Evolutionary conservation across 2,797 vertebrate genomes (phyloP).

Genomic region (Phrynocephalus vlangalii): DNA sequence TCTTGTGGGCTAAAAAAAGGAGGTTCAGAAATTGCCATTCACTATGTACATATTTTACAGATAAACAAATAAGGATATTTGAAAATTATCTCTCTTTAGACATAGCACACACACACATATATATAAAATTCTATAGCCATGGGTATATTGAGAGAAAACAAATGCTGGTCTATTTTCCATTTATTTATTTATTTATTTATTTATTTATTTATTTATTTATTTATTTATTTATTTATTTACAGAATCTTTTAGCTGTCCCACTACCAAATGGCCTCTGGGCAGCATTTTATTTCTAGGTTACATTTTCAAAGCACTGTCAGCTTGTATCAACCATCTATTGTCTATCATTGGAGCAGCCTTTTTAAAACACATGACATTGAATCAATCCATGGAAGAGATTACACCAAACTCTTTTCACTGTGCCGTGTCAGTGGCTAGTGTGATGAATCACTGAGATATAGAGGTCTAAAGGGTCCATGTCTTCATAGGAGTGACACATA

Average conservation of each 20-base stretch:
- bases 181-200: background rate
- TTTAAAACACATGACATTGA: background rate
- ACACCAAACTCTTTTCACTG: background rate
- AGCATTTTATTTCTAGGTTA: background rate
- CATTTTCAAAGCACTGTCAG: background rate
- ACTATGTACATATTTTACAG: background rate
- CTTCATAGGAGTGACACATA: background rate
- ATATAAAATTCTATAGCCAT: conserved; percentile 1
- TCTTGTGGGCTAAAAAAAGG: background rate
- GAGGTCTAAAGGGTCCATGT: too few species aligned
- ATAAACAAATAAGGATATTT: background rate
- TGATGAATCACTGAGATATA: too few species aligned
- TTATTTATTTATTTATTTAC: too few species aligned
- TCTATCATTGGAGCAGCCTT: background rate
- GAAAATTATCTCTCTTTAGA: background rate
- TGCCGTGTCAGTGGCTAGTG: too few species aligned
- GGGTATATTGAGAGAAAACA: background rate
- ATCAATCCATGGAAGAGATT: background rate
- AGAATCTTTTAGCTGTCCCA: too few species aligned
- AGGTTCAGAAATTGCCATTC: background rate
- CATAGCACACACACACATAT: background rate
- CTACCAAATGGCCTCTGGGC: too few species aligned
- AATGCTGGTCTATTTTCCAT: background rate
- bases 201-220: background rate
- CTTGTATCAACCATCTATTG: background rate